Evolutionary conservation across 2,888 invertebrate genomes (phyloP), one percentile per base, ranked within the genome.

Genomic region (Salpingus planirostris): DNA sequence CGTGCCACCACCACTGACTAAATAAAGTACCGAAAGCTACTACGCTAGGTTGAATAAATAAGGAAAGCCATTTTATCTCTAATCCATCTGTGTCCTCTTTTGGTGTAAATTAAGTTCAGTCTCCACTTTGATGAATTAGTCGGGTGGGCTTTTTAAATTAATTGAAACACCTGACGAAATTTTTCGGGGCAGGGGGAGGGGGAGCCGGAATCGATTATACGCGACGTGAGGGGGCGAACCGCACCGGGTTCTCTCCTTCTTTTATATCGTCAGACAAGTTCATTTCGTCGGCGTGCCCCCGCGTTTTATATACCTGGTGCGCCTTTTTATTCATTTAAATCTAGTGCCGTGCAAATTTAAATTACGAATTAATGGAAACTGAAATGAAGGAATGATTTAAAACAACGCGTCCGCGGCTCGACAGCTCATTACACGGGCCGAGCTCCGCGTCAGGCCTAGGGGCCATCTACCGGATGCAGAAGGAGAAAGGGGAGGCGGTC

Each of bases 361-460:
- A 45, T 45, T 45, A 41, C 42, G 43, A 40, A 44, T 43, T 45
- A 47, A 47, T 45, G 45, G 43, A 45, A 47, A 43, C 42, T 33
- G 39, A 44, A 45, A 47, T 45, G 47, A 44, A 44, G 40, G 43
- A 47, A 43, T 47, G 47, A 45, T 47, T 47, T 47, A 47, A 47
- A 47, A 42, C 42, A 45, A 45, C 37, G 44, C 42, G 33, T 28
- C 37, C 40, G 38, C 32, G 28, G 41, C 33, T 39, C 41, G 44
- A 45, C 45, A 47, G 45, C 42, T 47, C 41, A 44, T 47, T 47
- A 47, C 37, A 42, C 12, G 26, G 29, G 29, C 29, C 22, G 14
- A 15, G 3, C n/a, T n/a, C n/a, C n/a, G n/a, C n/a, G n/a, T n/a
- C 24, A 24, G 23, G 18, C 31, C 38, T 32, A 32, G 23, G 34